Percentiles rank a stretch among this genome's conserved stretches.
These are phyloP conservation scores for Ecdyonurus torrentis DNA, from an alignment of 2,888 invertebrate genomes.

Conservation along the genomic window DNA sequence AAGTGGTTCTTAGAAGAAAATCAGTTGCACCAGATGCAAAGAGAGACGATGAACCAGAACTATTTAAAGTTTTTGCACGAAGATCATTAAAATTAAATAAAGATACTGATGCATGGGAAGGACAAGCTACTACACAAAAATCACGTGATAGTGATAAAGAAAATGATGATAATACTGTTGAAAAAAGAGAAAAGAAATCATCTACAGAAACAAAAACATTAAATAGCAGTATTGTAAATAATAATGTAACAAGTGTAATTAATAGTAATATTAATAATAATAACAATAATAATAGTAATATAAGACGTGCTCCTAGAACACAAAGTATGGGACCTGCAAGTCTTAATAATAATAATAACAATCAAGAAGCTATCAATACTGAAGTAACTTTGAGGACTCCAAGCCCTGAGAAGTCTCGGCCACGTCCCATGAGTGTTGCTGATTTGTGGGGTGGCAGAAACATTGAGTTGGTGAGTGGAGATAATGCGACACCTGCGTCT, in stretches of 20 bases:
- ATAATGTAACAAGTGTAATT: neutral
- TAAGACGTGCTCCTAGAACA: neutral
- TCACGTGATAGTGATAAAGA: conserved; percentile 58
- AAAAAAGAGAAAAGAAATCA: neutral
- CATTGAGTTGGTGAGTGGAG: neutral
- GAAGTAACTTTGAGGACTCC: neutral
- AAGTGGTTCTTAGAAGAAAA: conserved; percentile 39
- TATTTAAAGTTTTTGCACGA: conserved; percentile 67
- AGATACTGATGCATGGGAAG: conserved; percentile 38
- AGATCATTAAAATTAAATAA: conserved; percentile 57
- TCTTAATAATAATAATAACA: neutral
- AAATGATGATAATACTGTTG: conserved; percentile 29
- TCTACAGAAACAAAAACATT: neutral
- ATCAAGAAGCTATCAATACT: neutral
- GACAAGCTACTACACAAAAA: conserved; percentile 31
- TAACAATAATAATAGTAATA: neutral
- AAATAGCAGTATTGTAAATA: neutral
- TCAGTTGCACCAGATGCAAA: conserved; percentile 24
- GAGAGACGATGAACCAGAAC: conserved; percentile 55
- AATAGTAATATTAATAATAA: neutral
- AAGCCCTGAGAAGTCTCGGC: neutral
- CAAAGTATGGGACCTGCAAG: neutral
- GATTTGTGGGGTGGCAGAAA: neutral
- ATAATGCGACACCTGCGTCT: neutral
- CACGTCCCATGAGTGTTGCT: neutral